Base-by-base conservation (phyloP, 2,888 invertebrate species). In the Papilio gigon region DNA sequence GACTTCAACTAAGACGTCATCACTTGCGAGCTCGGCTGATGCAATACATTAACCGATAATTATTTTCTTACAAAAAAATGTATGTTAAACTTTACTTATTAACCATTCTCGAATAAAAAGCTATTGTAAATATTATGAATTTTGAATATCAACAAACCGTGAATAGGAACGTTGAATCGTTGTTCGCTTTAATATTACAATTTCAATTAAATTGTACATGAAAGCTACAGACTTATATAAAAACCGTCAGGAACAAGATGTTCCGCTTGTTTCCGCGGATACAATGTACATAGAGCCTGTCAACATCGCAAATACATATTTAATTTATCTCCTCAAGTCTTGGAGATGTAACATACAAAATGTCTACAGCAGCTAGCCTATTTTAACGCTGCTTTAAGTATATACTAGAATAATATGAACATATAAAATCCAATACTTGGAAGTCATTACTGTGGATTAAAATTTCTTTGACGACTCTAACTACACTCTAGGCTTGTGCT, bases 251-350 rank as follows among this genome's bases (percentile, higher is more conserved):
- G 17, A 62, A 33, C 40, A 33, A 47, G 62, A 62, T 30, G 33
- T 62, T 47, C 20, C 47, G 14, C 47, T 62, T 61, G 27, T 42
- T 42, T 12, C 12, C 20, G 14, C 8, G 14, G 20, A 20, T 33
- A 62, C 62, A 62, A 47, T 20, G 47, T 14, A 44, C 17, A 42
- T 27, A 61, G 33, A 44, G 20, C 47, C 44, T 47, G 62, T 47
- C 47, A 62, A 62, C 30, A 17, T 2, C n/a, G 11, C 42, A 17
- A 30, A 17, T 61, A 61, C 44, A 44, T 44, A 27, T 27, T 53
- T n/a, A 53, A 53, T 53, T 1, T 14, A 6, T 14, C 50, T 53
- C 6, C 20, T 53, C 27, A 27, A 53, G 27, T 53, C 27, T 53
- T 6, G 27, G 11, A 27, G 3, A 11, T n/a, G 53, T 27, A 47